phyloP scores from a whole-genome alignment of 1,140 invertebrate species.

The Lepidurus couesii region DNA sequence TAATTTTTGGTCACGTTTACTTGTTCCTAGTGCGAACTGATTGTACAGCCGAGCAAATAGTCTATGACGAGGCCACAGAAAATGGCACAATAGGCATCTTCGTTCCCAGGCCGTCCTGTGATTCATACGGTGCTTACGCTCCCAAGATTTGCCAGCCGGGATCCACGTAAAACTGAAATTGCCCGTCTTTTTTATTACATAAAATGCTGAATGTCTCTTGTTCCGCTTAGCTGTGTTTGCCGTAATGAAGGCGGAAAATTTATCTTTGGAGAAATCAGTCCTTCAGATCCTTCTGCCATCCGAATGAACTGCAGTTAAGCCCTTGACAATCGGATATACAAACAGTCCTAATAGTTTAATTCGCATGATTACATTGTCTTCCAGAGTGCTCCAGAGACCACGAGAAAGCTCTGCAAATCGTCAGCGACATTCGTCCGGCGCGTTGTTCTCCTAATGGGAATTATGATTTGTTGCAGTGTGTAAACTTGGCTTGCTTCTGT shows the following conservation, averaged over 20 bases:
- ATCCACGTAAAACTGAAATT: constrained; percentile 20
- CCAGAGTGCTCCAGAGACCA: constrained; percentile 5
- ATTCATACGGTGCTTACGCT: constrained; percentile 17
- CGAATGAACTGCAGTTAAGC: constrained; percentile 25
- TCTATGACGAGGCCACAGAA: not conserved
- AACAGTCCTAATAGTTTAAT: not conserved
- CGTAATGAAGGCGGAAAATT: not conserved
- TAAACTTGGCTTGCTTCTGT: constrained; percentile 2
- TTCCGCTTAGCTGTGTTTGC: constrained; percentile 6
- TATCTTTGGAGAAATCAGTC: constrained; percentile 27
- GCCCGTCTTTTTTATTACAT: not conserved
- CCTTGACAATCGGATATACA: not conserved
- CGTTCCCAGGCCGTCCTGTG: not conserved
- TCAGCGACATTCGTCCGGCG: not conserved
- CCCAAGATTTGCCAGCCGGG: not conserved
- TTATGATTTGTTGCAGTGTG: constrained; percentile 29
- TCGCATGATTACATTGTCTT: not conserved
- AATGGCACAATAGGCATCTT: constrained; percentile 4
- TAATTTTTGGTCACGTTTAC: not conserved
- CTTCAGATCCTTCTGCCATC: not conserved
- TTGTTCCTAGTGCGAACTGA: not conserved
- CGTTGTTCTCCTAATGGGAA: constrained; percentile 28
- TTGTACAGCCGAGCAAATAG: constrained; percentile 12
- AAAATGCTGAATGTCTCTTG: not conserved
- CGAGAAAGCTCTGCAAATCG: constrained; percentile 24